phyloP scores from a whole-genome alignment of 2,888 invertebrate genomes.

The Erebia aethiops region DNA sequence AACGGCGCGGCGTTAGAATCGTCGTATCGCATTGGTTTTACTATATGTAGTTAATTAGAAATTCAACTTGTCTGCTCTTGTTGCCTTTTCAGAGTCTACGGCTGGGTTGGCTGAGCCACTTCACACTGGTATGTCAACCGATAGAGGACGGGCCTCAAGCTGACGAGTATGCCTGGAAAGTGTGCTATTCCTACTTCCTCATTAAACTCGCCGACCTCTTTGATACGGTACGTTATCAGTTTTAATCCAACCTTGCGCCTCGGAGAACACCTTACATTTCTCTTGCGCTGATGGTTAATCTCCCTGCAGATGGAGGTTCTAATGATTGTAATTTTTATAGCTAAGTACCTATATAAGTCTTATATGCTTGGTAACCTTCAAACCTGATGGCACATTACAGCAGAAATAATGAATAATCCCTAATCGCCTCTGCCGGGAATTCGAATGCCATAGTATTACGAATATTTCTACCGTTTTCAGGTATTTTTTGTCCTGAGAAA shows the following conservation, averaged over 20 bases:
- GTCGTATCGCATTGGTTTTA: too few relatives aligned
- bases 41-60: too few relatives aligned
- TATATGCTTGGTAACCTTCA: too few relatives aligned
- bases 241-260: background rate
- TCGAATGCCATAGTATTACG: background rate
- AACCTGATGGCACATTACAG: too few relatives aligned
- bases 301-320: too few relatives aligned
- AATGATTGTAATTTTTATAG: too few relatives aligned
- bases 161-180: conserved; percentile 80
- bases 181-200: conserved; percentile 86
- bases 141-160: conserved; percentile 85
- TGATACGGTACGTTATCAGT: conserved; percentile 84
- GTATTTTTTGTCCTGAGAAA: conserved; percentile 93
- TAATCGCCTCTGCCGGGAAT: too few relatives aligned
- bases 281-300: too few relatives aligned
- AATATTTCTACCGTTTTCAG: conserved; percentile 45
- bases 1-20: too few relatives aligned
- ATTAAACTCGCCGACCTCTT: conserved; percentile 88
- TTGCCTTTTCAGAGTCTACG: conserved; percentile 69
- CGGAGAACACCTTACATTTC: too few relatives aligned
- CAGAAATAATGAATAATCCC: too few relatives aligned
- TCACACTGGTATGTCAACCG: conserved; percentile 87
- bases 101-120: conserved; percentile 84
- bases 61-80: background rate
- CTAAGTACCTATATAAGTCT: too few relatives aligned